Conservation (phyloP, 1,140 invertebrate genomes). For the Penaeus japonicus region DNA sequence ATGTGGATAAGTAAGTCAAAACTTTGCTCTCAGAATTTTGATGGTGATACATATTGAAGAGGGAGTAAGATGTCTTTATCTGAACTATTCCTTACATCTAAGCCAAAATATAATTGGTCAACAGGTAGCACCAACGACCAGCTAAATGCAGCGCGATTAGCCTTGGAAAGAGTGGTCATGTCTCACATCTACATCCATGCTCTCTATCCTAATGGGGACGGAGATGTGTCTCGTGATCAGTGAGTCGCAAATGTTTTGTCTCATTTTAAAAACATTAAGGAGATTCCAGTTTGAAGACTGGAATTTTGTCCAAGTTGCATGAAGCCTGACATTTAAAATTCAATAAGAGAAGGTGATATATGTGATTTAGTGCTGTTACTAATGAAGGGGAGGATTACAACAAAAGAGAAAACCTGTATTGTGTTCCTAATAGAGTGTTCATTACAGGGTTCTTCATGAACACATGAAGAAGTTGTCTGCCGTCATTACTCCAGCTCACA, state of each 20-base stretch:
- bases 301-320: too few relatives aligned
- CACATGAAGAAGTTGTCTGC: slow-evolving; percentile 86
- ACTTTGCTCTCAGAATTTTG: slow-evolving; percentile 11
- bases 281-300: not conserved
- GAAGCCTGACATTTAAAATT: too few relatives aligned
- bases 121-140: slow-evolving; percentile 62
- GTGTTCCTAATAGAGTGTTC: slow-evolving; percentile 64
- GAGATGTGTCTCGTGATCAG: slow-evolving; percentile 90
- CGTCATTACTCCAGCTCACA: slow-evolving; percentile 82
- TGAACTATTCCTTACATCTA: not conserved
- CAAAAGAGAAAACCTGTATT: too few relatives aligned
- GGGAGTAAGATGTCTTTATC: not conserved
- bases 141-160: slow-evolving; percentile 62
- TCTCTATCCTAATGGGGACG: slow-evolving; percentile 96
- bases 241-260: slow-evolving; percentile 18
- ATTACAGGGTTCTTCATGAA: slow-evolving; percentile 75
- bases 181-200: slow-evolving; percentile 90
- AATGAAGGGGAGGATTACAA: too few relatives aligned
- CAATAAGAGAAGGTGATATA: too few relatives aligned
- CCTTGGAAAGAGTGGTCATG: slow-evolving; percentile 74
- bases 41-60: slow-evolving; percentile 20
- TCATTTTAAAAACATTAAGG: not conserved
- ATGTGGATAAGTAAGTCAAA: slow-evolving; percentile 69
- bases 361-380: too few relatives aligned
- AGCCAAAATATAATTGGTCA: not conserved